These are phyloP conservation scores for Lamellibrachia luymesi DNA, from an alignment of 1,140 invertebrate species.

Conservation along the genomic window DNA sequence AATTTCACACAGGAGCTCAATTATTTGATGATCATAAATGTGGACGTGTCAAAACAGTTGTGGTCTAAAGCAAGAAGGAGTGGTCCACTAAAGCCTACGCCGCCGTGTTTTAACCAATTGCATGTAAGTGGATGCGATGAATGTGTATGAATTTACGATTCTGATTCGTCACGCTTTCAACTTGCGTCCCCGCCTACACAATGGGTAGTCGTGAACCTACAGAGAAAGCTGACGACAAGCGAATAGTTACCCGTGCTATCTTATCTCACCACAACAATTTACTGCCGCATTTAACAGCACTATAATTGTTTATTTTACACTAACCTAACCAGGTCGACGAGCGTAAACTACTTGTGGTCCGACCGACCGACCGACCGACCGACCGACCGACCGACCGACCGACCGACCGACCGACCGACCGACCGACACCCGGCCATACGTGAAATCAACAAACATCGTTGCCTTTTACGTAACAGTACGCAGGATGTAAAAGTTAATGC, in stretches of 20 bases:
- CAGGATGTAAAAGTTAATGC: neutral
- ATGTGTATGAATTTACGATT: neutral
- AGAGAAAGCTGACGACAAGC: neutral
- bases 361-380: neutral
- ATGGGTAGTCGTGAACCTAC: neutral
- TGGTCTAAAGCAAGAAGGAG: neutral
- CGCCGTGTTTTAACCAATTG: neutral
- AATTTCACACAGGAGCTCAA: neutral
- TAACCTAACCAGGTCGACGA: neutral
- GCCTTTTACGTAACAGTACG: neutral
- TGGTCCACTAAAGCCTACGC: neutral
- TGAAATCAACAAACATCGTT: no score
- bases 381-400: no score
- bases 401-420: no score
- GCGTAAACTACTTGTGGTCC: neutral
- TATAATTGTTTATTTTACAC: neutral
- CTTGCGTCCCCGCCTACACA: neutral
- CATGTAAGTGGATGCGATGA: neutral
- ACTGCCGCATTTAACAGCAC: neutral
- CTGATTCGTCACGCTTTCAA: neutral
- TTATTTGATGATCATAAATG: neutral
- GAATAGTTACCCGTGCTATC: neutral
- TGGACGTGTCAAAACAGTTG: neutral
- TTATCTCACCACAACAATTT: neutral
- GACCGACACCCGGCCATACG: neutral